Evolutionary conservation across 2,888 invertebrate genomes (phyloP).

Genomic region (Dyspetes luteomarginatus): DNA sequence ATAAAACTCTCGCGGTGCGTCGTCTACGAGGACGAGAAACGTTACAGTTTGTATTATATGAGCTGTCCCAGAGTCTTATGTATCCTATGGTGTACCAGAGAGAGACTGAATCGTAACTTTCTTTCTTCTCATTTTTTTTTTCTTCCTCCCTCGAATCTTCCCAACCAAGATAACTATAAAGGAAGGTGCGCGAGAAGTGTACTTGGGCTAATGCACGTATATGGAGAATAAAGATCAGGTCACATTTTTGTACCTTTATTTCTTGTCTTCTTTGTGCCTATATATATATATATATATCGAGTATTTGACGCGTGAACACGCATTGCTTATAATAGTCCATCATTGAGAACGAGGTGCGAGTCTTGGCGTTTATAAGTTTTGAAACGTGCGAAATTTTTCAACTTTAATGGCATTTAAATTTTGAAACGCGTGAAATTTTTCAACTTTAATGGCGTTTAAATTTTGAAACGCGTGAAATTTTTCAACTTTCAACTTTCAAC

Average conservation of each 20-base stretch:
- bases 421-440: too few species aligned
- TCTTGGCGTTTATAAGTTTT: neutral
- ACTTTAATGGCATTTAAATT: too few species aligned
- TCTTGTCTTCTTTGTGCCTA: neutral
- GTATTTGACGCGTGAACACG: neutral
- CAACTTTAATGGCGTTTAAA: too few species aligned
- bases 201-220: constrained; percentile 37
- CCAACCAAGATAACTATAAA: constrained; percentile 20
- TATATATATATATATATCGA: neutral
- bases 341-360: neutral
- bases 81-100: constrained; percentile 39
- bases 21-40: constrained; percentile 56
- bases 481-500: too few species aligned
- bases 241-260: constrained; percentile 7
- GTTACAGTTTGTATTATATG: constrained; percentile 59
- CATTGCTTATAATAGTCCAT: neutral
- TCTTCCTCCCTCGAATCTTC: neutral
- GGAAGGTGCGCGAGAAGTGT: neutral
- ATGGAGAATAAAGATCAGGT: constrained; percentile 29
- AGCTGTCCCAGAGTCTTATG: constrained; percentile 53
- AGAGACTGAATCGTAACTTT: constrained; percentile 47
- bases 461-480: too few species aligned
- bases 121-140: constrained; percentile 30
- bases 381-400: too few species aligned
- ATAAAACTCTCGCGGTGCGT: constrained; percentile 23